Conservation (phyloP, 2,888 invertebrate species). For the Tetramorium bicarinatum region DNA sequence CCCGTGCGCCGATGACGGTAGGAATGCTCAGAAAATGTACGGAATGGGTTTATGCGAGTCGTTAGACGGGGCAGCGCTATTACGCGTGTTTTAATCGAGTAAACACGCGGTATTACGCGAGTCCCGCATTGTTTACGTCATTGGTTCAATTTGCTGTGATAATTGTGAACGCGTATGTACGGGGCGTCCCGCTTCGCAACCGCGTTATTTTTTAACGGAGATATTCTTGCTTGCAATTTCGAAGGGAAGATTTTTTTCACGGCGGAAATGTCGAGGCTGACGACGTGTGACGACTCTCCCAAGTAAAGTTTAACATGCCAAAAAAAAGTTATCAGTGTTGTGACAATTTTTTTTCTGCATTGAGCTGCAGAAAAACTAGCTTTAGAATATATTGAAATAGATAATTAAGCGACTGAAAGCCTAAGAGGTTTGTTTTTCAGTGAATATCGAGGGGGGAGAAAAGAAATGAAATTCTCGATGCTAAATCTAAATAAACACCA, state of each 20-base stretch:
- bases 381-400: background rate
- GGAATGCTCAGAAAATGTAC: slow-evolving; percentile 67
- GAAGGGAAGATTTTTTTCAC: background rate
- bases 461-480: background rate
- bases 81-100: slow-evolving; percentile 46
- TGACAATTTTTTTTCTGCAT: background rate
- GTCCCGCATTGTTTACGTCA: slow-evolving; percentile 46
- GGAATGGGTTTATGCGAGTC: slow-evolving; percentile 28
- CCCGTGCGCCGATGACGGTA: slow-evolving; percentile 56
- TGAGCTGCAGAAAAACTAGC: background rate
- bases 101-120: slow-evolving; percentile 48
- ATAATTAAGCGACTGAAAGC: background rate
- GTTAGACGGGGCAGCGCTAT: slow-evolving; percentile 5
- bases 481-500: slow-evolving; percentile 6
- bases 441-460: background rate
- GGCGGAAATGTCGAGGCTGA: background rate
- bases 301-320: background rate
- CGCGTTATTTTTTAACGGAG: slow-evolving; percentile 10
- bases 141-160: slow-evolving; percentile 28
- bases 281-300: background rate
- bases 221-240: background rate
- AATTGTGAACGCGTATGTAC: slow-evolving; percentile 26
- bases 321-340: background rate
- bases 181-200: background rate
- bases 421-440: background rate